Base-by-base conservation (phyloP, 2,888 invertebrate species). In the Lydus trimaculatus region DNA sequence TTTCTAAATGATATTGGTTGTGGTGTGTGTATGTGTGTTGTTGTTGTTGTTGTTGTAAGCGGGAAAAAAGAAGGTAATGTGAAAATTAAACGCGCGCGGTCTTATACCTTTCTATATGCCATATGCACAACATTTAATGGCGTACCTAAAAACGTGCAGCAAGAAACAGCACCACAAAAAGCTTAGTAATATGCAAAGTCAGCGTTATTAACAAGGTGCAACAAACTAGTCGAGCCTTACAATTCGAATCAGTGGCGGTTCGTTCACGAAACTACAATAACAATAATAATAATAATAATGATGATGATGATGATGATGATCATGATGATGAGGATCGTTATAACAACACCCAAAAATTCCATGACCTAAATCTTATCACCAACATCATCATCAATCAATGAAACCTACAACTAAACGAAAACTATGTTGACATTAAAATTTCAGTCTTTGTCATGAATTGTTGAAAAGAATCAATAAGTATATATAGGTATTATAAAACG, bases 201-300 rank as follows among this genome's bases (percentile, higher is more conserved):
- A 84, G 83, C 83, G 79, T 83, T 83, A 84, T 84, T 84, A 84
- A 84, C 84, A 83, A 84, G 84, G 83, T 83, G 83, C 83, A 83
- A 83, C 83, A 83, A 82, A 83, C 82, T 79, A 81, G 77, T 79
- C 75, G 73, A 67, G 70, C 72, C 61, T 65, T 48, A 48, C 48
- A 64, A 67, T 70, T 66, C 72, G 69, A 70, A 66, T 66, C 79
- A 79, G 79, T 75, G 77, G 78, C 76, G 79, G 74, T 74, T 76
- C 75, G 75, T 74, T 65, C 67, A 69, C 62, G 62, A 65, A 63
- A 17, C 56, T 2, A 31, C 48, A 20, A 48, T 11, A 48, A 48
- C 11, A 9, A 48, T 15, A 36, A 36, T 15, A 9, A 36, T 15
- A 36, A 33, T 39, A n/a, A 43, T 43, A 17, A n/a, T 43, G 43